Evolutionary conservation across 2,888 invertebrate genomes (phyloP).

Genomic region (Linnaemya tessellans): DNA sequence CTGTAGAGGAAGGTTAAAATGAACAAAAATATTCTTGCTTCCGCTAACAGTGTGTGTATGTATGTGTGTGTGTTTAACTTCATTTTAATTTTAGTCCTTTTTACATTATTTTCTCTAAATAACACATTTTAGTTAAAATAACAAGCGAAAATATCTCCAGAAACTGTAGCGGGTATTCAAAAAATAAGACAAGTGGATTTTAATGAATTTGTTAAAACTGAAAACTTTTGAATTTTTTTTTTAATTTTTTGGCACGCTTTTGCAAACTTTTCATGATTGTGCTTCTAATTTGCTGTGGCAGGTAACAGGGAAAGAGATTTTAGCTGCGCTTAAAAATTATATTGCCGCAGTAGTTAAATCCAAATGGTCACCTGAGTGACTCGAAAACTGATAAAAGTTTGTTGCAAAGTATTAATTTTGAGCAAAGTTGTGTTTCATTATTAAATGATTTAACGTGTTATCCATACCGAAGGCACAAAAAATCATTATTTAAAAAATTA

Average conservation of each 20-base stretch:
- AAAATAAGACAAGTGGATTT: conserved; percentile 49
- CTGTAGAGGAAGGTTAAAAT: conserved; percentile 57
- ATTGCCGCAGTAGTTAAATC: neutral
- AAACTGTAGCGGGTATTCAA: conserved; percentile 23
- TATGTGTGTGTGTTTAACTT: conserved; percentile 3
- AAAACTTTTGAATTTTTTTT: conserved; percentile 28
- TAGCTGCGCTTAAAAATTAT: neutral
- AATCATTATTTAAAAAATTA: no score
- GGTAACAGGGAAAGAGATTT: neutral
- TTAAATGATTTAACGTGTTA: neutral
- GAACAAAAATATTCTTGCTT: conserved; percentile 46
- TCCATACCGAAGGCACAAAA: no score
- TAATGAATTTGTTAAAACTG: conserved; percentile 56
- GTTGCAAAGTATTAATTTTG: neutral
- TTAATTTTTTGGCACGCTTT: conserved; percentile 1
- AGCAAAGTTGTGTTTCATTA: neutral
- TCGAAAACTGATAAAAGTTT: neutral
- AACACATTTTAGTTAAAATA: conserved; percentile 62
- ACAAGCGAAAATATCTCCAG: conserved; percentile 41
- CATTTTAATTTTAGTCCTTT: conserved; percentile 18
- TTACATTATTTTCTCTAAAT: conserved; percentile 26
- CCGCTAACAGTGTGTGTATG: conserved; percentile 12
- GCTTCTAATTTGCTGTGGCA: conserved; percentile 18
- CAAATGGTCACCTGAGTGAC: conserved; percentile 28
- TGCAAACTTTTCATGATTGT: conserved; percentile 12